Percentiles rank a stretch among this genome's conserved stretches.
phyloP scores from a whole-genome alignment of 2,797 vertebrate species.

The Bradypodion pumilum region DNA sequence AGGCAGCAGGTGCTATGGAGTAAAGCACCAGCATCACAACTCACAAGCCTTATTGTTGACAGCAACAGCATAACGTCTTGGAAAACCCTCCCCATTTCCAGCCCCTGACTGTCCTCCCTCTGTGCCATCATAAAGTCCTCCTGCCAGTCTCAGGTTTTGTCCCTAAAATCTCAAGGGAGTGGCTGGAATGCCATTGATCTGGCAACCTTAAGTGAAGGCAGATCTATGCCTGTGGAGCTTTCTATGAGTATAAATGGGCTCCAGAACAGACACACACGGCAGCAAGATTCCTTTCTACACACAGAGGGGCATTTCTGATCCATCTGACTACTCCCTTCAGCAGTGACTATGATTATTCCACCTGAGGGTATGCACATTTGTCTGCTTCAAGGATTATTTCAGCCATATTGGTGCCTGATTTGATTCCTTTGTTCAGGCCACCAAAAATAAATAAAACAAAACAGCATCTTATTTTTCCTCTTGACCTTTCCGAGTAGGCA shows the following conservation, averaged over 20 bases:
- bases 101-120: too few relatives aligned
- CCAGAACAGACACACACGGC: background rate
- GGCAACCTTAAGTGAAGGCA: background rate
- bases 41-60: too few relatives aligned
- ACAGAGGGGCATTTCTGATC: background rate
- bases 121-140: too few relatives aligned
- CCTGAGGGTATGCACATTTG: background rate
- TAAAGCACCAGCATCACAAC: too few relatives aligned
- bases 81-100: too few relatives aligned
- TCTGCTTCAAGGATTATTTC: background rate
- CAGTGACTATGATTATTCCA: background rate
- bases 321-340: too few relatives aligned
- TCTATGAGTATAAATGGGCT: background rate
- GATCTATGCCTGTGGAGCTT: background rate
- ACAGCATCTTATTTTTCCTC: background rate
- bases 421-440: background rate
- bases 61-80: too few relatives aligned
- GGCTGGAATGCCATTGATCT: too few relatives aligned
- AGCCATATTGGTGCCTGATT: background rate
- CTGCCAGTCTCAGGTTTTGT: too few relatives aligned
- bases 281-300: background rate
- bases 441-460: background rate
- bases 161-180: too few relatives aligned
- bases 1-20: too few relatives aligned
- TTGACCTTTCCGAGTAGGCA: background rate